Evolutionary conservation across 2,888 invertebrate species (phyloP), one percentile per base, ranked within the genome.

Genomic region (Silvanus unidentatus): DNA sequence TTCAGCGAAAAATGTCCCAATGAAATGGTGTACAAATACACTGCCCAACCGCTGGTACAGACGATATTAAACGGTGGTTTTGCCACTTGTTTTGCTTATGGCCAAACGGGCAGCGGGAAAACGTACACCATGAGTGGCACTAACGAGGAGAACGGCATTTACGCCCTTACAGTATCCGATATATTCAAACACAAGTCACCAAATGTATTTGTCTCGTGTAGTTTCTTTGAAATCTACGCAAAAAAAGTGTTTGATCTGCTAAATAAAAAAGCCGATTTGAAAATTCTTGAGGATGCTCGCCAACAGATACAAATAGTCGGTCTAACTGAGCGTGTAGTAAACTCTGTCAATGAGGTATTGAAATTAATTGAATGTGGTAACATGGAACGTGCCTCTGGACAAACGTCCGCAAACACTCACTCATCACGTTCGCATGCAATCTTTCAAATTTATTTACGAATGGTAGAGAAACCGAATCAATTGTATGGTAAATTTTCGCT

Each of bases 11-110:
- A 84, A 14, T 89, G 94, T 70, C 86, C 84, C 64, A 99, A 99
- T 73, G 95, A 96, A 74, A 81, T 95, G 68, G 96, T 99, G 57
- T 99, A 99, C 75, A 94, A 89, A 71, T 97, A 94, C 72, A 96
- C 98, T 49, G 98, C 98, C 30, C 93, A 94, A 73, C 98, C 98
- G 6, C 75, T 99, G 59, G 95, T 99, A 43, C 89, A 93, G 73
- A 96, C 96, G 44, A 91, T 99, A 68, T 99, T 99, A 75, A 96
- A 99, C 57, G 93, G 95, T 48, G 97, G 97, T 37, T 97, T 97
- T 90, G 98, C 99, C 15, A 99, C 99, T 16, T 99, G 99, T 72
- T 99, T 99, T 76, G 98, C 99, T 2, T 99, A 99, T 72, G 99
- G 99, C 42, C 99, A 99, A 75, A 99, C 98, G 1, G 99, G 98